A percentile compares a stretch with the other conserved stretches of the same genome.
Conservation (phyloP, 2,888 invertebrate genomes). For the Tryphoninae sp. region DNA sequence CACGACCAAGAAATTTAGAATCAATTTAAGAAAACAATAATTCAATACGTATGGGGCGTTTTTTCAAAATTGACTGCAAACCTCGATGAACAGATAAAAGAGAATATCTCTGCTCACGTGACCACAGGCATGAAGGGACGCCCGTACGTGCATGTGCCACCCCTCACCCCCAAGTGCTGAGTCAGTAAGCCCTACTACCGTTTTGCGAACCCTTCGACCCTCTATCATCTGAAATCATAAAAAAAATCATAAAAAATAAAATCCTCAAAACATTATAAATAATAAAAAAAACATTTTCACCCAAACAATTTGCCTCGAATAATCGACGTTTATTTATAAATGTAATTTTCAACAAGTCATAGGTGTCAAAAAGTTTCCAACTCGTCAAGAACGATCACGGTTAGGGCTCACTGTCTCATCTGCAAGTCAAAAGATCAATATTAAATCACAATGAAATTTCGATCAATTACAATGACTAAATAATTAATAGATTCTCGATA, state of each 20-base stretch:
- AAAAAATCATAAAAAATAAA: too few species aligned
- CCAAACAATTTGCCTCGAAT: too few species aligned
- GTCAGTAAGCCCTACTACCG: slow-evolving; percentile 60
- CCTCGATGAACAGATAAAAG: slow-evolving; percentile 22
- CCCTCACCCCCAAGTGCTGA: slow-evolving; percentile 43
- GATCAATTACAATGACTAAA: slow-evolving; percentile 59
- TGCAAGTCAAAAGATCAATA: slow-evolving; percentile 51
- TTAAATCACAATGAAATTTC: slow-evolving; percentile 61
- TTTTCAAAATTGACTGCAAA: not conserved
- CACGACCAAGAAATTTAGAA: too few species aligned
- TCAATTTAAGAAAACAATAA: too few species aligned
- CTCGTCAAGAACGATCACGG: slow-evolving; percentile 17
- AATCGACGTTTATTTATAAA: too few species aligned
- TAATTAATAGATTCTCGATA: slow-evolving; percentile 59
- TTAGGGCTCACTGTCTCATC: slow-evolving; percentile 41
- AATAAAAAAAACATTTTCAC: too few species aligned
- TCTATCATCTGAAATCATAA: slow-evolving; percentile 59
- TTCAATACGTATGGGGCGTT: not conserved
- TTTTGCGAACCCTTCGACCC: slow-evolving; percentile 60
- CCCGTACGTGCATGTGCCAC: slow-evolving; percentile 15
- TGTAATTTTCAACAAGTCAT: too few species aligned
- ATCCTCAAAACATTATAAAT: too few species aligned
- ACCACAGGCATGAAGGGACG: slow-evolving; percentile 12
- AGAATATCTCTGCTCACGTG: slow-evolving; percentile 8
- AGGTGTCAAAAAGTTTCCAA: too few species aligned